A percentile compares a stretch with the other conserved stretches of the same genome.
These are phyloP conservation scores for Serinus canaria DNA, from an alignment of 2,113 vertebrate genomes.

Conservation along the genomic window DNA sequence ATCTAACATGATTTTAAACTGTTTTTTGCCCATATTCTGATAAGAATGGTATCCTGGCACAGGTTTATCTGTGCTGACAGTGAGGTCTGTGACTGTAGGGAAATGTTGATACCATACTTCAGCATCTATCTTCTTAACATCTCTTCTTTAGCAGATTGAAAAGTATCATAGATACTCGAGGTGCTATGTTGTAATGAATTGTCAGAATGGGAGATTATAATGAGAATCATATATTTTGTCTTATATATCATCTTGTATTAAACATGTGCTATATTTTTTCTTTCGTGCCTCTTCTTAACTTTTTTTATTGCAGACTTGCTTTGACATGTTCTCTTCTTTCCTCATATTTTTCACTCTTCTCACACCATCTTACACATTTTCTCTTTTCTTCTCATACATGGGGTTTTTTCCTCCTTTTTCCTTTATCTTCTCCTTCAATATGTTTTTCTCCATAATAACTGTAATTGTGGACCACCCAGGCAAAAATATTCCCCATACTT, in stretches of 20 bases:
- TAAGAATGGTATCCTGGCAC: slow-evolving; percentile 51
- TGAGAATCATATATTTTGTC: neutral
- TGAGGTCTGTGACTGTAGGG: slow-evolving; percentile 10
- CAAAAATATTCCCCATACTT: neutral
- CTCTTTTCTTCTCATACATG: neutral
- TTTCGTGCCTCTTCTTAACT: neutral
- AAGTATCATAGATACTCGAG: slow-evolving; percentile 25
- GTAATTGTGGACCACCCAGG: neutral
- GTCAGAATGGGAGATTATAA: neutral
- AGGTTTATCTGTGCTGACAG: slow-evolving; percentile 63
- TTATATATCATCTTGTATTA: neutral
- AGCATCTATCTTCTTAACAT: slow-evolving; percentile 44
- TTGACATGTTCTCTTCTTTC: neutral
- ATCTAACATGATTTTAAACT: slow-evolving; percentile 47
- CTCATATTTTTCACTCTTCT: neutral
- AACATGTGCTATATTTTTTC: neutral
- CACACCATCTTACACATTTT: neutral
- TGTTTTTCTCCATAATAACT: neutral
- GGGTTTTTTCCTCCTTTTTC: neutral
- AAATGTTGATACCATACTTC: slow-evolving; percentile 34
- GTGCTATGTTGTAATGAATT: neutral
- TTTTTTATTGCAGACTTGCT: neutral
- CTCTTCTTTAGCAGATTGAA: slow-evolving; percentile 23
- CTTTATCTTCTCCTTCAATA: neutral
- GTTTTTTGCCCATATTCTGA: slow-evolving; percentile 28